These are phyloP conservation scores for Trachymyrmex cornetzi DNA, from an alignment of 1,140 invertebrate species.

Conservation along the genomic window DNA sequence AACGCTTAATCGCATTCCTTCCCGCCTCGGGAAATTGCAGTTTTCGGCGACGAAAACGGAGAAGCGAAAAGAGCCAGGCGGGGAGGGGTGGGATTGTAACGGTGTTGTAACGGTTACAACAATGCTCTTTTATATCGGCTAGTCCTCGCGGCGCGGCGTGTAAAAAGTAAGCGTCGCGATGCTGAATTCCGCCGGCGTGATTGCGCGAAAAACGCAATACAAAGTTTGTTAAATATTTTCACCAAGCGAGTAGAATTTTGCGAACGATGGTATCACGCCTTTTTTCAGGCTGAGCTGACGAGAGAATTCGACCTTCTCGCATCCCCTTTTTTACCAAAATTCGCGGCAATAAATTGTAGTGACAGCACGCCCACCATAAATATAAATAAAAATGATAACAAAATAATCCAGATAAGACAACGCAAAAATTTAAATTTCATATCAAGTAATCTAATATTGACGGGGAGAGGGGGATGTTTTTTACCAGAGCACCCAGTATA, in stretches of 20 bases:
- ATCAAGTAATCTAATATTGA: neutral
- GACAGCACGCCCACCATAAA: neutral
- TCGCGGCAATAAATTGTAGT: neutral
- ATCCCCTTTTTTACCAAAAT: neutral
- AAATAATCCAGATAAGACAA: neutral
- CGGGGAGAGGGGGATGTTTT: neutral
- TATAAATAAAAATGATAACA: neutral
- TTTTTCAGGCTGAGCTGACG: neutral
- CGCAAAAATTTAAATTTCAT: neutral
- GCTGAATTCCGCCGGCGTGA: constrained; percentile 36
- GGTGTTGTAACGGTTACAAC: neutral
- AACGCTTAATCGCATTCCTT: constrained; percentile 86
- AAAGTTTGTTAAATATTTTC: constrained; percentile 40
- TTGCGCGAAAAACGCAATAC: constrained; percentile 31
- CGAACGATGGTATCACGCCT: neutral
- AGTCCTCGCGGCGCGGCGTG: neutral
- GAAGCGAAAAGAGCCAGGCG: neutral
- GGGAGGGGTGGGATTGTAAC: neutral
- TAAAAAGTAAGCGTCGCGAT: constrained; percentile 31
- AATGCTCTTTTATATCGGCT: constrained; percentile 26
- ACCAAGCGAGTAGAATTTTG: constrained; percentile 4
- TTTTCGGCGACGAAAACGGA: constrained; percentile 58
- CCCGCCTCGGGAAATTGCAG: constrained; percentile 84
- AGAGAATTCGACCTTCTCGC: neutral
- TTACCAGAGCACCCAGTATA: neutral